phyloP scores from a whole-genome alignment of 1,140 invertebrate species.

The Tyrophagus putrescentiae region DNA sequence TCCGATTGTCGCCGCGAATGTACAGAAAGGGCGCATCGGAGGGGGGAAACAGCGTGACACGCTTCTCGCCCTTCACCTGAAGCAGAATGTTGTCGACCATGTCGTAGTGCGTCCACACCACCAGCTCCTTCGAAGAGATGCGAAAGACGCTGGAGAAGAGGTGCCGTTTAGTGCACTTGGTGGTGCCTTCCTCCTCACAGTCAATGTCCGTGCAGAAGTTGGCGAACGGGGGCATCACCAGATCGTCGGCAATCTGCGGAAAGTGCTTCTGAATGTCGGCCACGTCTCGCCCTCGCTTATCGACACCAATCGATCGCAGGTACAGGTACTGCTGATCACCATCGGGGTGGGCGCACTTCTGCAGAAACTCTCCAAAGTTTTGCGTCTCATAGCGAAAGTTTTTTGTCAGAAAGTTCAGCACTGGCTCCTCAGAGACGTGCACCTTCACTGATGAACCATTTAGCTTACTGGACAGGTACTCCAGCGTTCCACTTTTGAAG shows the following conservation, averaged over 20 bases:
- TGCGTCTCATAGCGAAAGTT: constrained; percentile 39
- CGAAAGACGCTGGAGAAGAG: constrained; percentile 46
- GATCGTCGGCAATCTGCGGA: constrained; percentile 38
- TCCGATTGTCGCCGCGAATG: constrained; percentile 43
- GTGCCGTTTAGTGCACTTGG: constrained; percentile 23
- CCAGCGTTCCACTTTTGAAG: constrained; percentile 37
- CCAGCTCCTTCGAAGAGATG: constrained; percentile 38
- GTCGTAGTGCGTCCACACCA: constrained; percentile 50
- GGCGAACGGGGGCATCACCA: constrained; percentile 38
- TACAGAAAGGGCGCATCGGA: constrained; percentile 40
- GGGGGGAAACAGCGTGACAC: constrained; percentile 41
- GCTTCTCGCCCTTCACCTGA: constrained; percentile 41
- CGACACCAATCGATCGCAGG: constrained; percentile 40
- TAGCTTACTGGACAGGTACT: constrained; percentile 36
- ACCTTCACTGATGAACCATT: constrained; percentile 38
- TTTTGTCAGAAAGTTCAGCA: constrained; percentile 43
- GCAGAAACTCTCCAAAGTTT: constrained; percentile 37
- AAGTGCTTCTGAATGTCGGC: constrained; percentile 39
- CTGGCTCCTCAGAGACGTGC: constrained; percentile 36
- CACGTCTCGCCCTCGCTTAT: constrained; percentile 40
- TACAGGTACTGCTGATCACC: constrained; percentile 38
- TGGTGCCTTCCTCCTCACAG: not conserved
- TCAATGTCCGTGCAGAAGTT: constrained; percentile 19
- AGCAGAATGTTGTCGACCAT: constrained; percentile 46
- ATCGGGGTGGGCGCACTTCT: constrained; percentile 32